Evolutionary conservation across 2,797 vertebrate species (phyloP).

Genomic region (Chiroxiphia lanceolata): DNA sequence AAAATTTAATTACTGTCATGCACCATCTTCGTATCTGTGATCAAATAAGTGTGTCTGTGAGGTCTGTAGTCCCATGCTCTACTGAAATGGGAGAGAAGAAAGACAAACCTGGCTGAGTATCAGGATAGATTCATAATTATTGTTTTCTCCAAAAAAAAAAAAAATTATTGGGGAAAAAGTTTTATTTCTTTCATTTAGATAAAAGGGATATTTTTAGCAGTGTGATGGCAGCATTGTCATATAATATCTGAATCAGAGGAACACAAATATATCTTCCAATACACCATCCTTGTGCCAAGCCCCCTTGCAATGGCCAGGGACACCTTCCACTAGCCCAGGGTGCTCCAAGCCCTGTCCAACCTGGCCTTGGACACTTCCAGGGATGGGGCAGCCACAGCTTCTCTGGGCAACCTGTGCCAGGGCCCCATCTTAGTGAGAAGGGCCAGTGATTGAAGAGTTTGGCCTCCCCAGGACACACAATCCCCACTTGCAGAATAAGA

Average conservation of each 20-base stretch:
- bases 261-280: background rate
- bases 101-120: constrained; percentile 1
- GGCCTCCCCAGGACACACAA: background rate
- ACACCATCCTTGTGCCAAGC: background rate
- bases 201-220: background rate
- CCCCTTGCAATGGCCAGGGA: background rate
- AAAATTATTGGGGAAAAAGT: background rate
- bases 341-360: background rate
- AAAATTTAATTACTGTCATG: constrained; percentile 71
- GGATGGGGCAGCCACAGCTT: background rate
- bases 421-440: background rate
- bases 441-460: background rate
- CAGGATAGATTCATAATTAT: background rate
- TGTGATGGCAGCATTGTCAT: background rate
- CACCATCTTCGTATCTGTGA: constrained; percentile 60
- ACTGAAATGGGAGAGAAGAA: constrained; percentile 3
- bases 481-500: background rate
- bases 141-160: constrained; percentile 15
- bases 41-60: constrained; percentile 9
- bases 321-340: background rate
- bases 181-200: background rate
- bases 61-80: constrained; percentile 1
- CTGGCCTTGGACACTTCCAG: background rate
- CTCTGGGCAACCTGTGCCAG: background rate
- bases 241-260: background rate